A percentile compares a stretch with the other conserved stretches of the same genome.
Conservation (phyloP, 2,888 invertebrate species). For the Phaedon cochleariae region DNA sequence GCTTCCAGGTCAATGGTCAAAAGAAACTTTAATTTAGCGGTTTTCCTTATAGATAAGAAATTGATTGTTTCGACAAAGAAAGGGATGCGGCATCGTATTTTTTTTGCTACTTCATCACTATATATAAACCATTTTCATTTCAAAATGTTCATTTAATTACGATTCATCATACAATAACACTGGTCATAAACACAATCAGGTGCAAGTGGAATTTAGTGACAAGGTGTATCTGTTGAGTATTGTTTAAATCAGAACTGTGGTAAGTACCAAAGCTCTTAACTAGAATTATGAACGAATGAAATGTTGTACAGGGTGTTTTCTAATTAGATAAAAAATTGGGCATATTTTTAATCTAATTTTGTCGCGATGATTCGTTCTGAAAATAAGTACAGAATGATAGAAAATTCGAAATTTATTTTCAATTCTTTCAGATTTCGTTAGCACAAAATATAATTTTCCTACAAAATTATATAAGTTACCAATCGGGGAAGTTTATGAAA, state of each 20-base stretch:
- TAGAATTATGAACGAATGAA: conserved; percentile 10
- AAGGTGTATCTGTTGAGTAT: neutral
- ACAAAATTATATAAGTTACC: neutral
- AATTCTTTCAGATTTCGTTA: conserved; percentile 4
- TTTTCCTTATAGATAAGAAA: no score
- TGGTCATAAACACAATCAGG: neutral
- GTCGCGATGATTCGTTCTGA: neutral
- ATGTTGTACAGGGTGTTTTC: neutral
- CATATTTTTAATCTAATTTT: neutral
- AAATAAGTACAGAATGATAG: neutral
- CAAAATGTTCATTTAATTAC: neutral
- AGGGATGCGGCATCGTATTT: neutral
- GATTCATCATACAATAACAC: neutral
- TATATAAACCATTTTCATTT: neutral
- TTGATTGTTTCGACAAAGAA: neutral
- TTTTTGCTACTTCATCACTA: neutral
- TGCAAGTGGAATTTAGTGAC: neutral
- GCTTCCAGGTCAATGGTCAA: no score
- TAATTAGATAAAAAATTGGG: neutral
- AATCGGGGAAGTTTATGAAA: neutral
- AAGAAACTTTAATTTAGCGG: no score
- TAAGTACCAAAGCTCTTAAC: conserved; percentile 7
- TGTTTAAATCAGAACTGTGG: conserved; percentile 13
- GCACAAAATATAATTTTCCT: neutral
- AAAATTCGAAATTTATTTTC: conserved; percentile 10